phyloP scores from a whole-genome alignment of 2,888 invertebrate genomes.

The Lithosia quadra region DNA sequence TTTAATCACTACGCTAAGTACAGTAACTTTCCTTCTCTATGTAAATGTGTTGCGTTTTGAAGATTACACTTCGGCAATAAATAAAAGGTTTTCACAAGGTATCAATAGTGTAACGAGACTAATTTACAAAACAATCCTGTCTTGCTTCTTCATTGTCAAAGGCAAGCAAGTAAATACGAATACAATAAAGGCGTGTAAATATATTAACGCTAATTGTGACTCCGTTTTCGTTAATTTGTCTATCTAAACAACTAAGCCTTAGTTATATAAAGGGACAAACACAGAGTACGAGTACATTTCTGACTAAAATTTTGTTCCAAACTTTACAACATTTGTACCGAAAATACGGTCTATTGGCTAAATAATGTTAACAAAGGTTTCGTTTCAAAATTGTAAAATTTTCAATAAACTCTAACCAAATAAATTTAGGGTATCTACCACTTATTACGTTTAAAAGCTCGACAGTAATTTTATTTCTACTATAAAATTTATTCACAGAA shows the following conservation, averaged over 20 bases:
- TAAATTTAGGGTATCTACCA: neutral
- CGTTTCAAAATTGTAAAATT: slow-evolving; percentile 16
- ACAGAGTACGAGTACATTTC: slow-evolving; percentile 8
- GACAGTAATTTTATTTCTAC: neutral
- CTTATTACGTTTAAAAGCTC: neutral
- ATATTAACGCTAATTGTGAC: slow-evolving; percentile 17
- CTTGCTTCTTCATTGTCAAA: slow-evolving; percentile 18
- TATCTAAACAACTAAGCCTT: slow-evolving; percentile 16
- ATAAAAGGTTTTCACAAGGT: neutral
- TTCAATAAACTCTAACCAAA: slow-evolving; percentile 27
- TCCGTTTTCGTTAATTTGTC: slow-evolving; percentile 9
- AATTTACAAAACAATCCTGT: slow-evolving; percentile 1
- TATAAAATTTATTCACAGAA: neutral
- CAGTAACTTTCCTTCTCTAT: neutral
- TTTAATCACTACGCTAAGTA: no score
- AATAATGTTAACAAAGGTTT: slow-evolving; percentile 36
- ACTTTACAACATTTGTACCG: slow-evolving; percentile 13
- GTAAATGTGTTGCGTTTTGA: neutral
- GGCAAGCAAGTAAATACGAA: neutral
- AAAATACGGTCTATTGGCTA: slow-evolving; percentile 27
- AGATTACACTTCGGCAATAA: neutral
- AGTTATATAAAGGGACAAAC: neutral
- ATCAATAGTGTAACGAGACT: neutral
- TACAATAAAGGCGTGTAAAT: slow-evolving; percentile 1
- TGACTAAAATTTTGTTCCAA: slow-evolving; percentile 9